A percentile compares a stretch with the other conserved stretches of the same genome.
phyloP scores from a whole-genome alignment of 2,888 invertebrate genomes.

The Tenthredo mesomela region DNA sequence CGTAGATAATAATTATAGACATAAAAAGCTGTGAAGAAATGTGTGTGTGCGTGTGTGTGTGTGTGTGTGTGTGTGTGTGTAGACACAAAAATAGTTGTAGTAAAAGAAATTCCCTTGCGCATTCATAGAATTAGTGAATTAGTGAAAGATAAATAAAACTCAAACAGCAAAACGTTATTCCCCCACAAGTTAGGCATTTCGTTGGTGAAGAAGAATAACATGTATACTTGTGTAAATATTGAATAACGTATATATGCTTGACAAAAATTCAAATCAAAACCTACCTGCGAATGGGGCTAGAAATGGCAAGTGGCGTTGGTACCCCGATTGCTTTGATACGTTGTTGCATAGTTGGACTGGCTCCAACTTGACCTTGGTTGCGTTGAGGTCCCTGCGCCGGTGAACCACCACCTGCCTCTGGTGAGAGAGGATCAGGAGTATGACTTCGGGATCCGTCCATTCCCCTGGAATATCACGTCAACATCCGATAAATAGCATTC shows the following conservation, averaged over 20 bases:
- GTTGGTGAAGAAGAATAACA: constrained; percentile 6
- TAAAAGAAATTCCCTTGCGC: constrained; percentile 32
- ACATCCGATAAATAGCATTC: background rate
- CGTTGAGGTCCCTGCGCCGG: constrained; percentile 72
- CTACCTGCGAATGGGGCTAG: constrained; percentile 93
- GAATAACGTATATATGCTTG: constrained; percentile 43
- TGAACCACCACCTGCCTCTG: constrained; percentile 80
- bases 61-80: constrained; percentile 20
- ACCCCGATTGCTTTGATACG: constrained; percentile 94
- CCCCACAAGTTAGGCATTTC: background rate
- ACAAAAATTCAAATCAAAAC: constrained; percentile 59
- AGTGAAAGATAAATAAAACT: constrained; percentile 14
- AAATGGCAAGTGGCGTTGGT: constrained; percentile 92
- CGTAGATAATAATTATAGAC: constrained; percentile 20
- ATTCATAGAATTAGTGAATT: constrained; percentile 37
- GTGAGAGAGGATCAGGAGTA: constrained; percentile 82
- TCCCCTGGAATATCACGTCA: constrained; percentile 76
- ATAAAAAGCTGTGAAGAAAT: constrained; percentile 45
- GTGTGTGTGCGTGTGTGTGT: constrained; percentile 31
- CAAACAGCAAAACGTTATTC: constrained; percentile 5
- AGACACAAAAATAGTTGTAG: constrained; percentile 37
- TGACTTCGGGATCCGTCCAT: constrained; percentile 84
- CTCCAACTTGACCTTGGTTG: constrained; percentile 79
- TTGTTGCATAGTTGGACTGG: constrained; percentile 94
- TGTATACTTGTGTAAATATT: constrained; percentile 53